These are phyloP conservation scores for Atrina japonica DNA, from an alignment of 2,888 invertebrate species.

Conservation along the genomic window DNA sequence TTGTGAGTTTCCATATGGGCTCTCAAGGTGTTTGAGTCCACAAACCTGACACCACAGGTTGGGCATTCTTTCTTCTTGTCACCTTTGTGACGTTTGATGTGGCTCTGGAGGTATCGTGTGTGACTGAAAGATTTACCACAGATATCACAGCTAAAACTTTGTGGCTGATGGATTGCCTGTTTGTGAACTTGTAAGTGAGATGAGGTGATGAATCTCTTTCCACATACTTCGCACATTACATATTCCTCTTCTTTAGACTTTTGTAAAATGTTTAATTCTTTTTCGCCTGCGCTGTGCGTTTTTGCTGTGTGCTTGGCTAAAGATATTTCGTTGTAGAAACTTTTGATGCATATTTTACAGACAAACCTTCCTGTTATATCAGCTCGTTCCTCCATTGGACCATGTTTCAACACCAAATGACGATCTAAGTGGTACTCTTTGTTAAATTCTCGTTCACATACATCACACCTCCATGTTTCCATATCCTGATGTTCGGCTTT, in stretches of 20 bases:
- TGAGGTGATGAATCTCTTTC: slow-evolving; percentile 46
- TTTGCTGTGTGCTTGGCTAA: neutral
- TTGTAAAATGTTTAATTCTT: too few relatives aligned
- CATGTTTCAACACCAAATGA: slow-evolving; percentile 59
- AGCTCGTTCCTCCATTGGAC: slow-evolving; percentile 45
- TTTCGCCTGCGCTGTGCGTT: slow-evolving; percentile 1
- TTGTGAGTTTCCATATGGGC: slow-evolving; percentile 68
- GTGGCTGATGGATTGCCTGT: slow-evolving; percentile 52
- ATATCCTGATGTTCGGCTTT: slow-evolving; percentile 45
- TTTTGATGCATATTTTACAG: slow-evolving; percentile 3
- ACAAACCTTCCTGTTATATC: neutral
- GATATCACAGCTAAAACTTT: slow-evolving; percentile 47
- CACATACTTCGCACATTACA: slow-evolving; percentile 51
- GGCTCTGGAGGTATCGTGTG: slow-evolving; percentile 53
- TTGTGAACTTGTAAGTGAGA: slow-evolving; percentile 53
- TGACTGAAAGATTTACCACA: slow-evolving; percentile 52
- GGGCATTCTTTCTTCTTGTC: slow-evolving; percentile 53
- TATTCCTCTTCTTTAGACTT: slow-evolving; percentile 26
- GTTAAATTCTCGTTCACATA: slow-evolving; percentile 60
- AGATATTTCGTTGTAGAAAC: neutral
- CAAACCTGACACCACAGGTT: slow-evolving; percentile 49
- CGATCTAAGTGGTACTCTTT: slow-evolving; percentile 36
- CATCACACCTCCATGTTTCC: slow-evolving; percentile 56
- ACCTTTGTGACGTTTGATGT: slow-evolving; percentile 58
- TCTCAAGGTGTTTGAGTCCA: slow-evolving; percentile 46